phyloP scores from a whole-genome alignment of 92 coral and sea anemone species.

The Palythoa grandis region DNA sequence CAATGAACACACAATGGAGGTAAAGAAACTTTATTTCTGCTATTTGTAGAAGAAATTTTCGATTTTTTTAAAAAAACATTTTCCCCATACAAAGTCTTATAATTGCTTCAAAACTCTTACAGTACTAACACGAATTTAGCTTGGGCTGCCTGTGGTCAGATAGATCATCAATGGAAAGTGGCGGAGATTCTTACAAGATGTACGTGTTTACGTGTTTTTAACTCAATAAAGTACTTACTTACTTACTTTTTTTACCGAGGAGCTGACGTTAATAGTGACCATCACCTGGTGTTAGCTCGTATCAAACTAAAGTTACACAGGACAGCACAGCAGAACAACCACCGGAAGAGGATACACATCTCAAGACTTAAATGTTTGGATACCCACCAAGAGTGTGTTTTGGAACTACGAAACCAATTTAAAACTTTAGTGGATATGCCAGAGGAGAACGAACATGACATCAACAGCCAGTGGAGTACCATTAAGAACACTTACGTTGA shows the following conservation, averaged over 20 bases:
- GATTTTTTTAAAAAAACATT: too few relatives aligned
- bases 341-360: not conserved
- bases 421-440: not conserved
- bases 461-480: not conserved
- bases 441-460: slow-evolving; percentile 1
- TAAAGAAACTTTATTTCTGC: too few relatives aligned
- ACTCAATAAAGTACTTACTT: too few relatives aligned
- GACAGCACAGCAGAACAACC: not conserved
- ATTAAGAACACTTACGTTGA: not conserved
- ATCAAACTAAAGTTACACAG: not conserved
- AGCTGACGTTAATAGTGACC: slow-evolving; percentile 5
- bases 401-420: slow-evolving; percentile 1
- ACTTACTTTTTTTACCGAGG: too few relatives aligned
- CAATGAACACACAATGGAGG: too few relatives aligned
- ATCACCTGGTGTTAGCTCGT: not conserved
- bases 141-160: too few relatives aligned
- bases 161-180: slow-evolving; percentile 34
- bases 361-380: not conserved
- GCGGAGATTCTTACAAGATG: not conserved
- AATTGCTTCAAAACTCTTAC: too few relatives aligned
- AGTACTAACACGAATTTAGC: too few relatives aligned
- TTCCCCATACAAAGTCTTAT: too few relatives aligned
- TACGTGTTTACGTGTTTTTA: too few relatives aligned
- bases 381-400: not conserved
- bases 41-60: too few relatives aligned